Base-by-base conservation (phyloP, 1,140 invertebrate species). In the Drosophila ohnishii region DNA sequence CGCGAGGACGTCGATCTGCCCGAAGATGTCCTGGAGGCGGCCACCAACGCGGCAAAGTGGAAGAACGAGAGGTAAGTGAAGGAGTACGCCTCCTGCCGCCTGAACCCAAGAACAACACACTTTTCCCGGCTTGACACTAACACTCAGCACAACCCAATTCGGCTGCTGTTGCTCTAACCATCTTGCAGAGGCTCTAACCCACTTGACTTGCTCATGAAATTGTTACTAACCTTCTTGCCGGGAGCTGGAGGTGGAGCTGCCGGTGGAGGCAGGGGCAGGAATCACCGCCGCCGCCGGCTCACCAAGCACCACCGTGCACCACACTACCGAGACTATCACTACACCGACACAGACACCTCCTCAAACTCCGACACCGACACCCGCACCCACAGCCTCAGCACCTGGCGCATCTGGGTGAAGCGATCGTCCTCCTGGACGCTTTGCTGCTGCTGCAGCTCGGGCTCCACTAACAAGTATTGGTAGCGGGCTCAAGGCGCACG, bases 191-290 rank as follows among this genome's bases (percentile, higher is more conserved):
- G 89, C 53, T 70, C 75, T 87, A 87, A 88, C 80, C 75, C 62
- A 44, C 55, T 90, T 81, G 83, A 78, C 62, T 80, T 79, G 75
- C 63, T 90, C 71, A 58, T 85, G 80, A 90, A 90, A 90, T 72
- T 90, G 80, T 90, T 91, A 91, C 90, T 91, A 91, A 91, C 89
- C 55, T 62, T 75, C 39, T 40, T 77, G 83, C 80, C 83, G 63
- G 78, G 81, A 66, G 40, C 57, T 63, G 66, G 63, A 66, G 47
- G 47, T 42, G 78, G 81, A 66, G 40, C 57, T 63, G 66, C 60
- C 53, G 47, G 47, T 42, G 65, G 61, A 30, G 56, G 61, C 61
- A 66, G 65, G 39, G 39, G 62, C 51, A 55, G 51, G 51, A 55
- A 55, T 25, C 51, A 37, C 16, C 51, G 51, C 47, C 65, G 65